Evolutionary conservation across 2,888 invertebrate species (phyloP).

Genomic region (Apotomis betuletana): DNA sequence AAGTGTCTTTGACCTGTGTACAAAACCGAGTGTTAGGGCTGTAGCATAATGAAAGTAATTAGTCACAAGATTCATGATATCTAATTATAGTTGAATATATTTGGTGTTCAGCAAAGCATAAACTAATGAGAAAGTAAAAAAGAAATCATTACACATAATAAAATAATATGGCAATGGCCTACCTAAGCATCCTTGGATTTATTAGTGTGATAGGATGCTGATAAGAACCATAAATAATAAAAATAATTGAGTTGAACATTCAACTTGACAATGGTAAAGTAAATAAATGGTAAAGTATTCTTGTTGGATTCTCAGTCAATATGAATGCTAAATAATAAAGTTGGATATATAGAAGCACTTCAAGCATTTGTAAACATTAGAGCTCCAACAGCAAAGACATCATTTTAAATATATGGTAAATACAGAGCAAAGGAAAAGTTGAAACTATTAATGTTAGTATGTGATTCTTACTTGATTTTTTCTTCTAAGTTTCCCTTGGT

Average conservation of each 20-base stretch:
- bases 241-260: not conserved
- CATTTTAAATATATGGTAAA: constrained; percentile 4
- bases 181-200: not conserved
- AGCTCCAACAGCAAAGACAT: not conserved
- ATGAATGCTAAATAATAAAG: not conserved
- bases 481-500: constrained; percentile 93
- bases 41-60: no score
- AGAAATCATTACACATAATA: not conserved
- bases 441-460: constrained; percentile 4
- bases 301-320: not conserved
- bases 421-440: not conserved
- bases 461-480: constrained; percentile 86
- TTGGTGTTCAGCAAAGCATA: not conserved
- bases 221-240: constrained; percentile 13
- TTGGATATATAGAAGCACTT: not conserved
- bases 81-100: not conserved
- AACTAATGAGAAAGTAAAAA: not conserved
- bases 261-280: not conserved
- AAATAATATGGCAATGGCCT: constrained; percentile 1
- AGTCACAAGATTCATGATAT: not conserved
- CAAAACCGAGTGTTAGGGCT: no score
- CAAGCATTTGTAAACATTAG: constrained; percentile 13
- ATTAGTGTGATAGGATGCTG: constrained; percentile 11
- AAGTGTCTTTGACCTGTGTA: no score
- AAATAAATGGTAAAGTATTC: not conserved